A percentile compares a stretch with the other conserved stretches of the same genome.
Evolutionary conservation across 2,113 vertebrate species (phyloP).

Genomic region (Gallinago jamesoni): DNA sequence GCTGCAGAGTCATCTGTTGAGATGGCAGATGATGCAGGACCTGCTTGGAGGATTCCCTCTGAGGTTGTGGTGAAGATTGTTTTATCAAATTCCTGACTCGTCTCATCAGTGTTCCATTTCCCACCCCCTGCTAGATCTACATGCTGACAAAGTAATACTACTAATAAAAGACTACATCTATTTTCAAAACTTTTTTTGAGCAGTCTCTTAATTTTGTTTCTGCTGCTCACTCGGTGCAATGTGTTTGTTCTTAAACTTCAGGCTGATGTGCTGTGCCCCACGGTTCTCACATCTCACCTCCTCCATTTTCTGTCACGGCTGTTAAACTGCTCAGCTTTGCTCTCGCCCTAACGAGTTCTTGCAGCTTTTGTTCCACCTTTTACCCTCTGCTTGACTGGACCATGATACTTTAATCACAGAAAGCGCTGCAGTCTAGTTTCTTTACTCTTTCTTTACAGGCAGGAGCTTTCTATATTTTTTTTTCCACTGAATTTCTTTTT

Average conservation of each 20-base stretch:
- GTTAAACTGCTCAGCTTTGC: not conserved
- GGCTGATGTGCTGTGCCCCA: fast-evolving
- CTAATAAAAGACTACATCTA: not conserved
- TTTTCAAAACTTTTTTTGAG: not conserved
- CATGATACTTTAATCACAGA: not conserved
- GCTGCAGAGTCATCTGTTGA: fast-evolving
- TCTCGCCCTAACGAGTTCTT: not conserved
- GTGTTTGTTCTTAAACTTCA: not conserved
- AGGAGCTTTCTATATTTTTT: not conserved
- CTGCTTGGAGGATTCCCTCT: not conserved
- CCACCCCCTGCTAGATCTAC: not conserved
- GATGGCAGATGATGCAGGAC: not conserved
- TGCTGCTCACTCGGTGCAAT: not conserved
- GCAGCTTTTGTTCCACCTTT: not conserved
- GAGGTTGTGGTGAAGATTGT: not conserved
- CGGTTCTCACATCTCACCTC: fast-evolving
- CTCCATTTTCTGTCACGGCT: not conserved
- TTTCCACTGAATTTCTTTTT: too few species aligned
- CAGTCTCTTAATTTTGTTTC: not conserved
- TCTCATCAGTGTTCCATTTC: not conserved
- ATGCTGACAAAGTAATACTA: not conserved
- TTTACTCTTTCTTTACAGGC: not conserved
- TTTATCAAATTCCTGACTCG: not conserved
- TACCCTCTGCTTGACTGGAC: not conserved
- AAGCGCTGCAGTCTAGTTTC: not conserved